Base-by-base conservation (phyloP, 2,888 invertebrate genomes). In the Drosophila lacicola region DNA sequence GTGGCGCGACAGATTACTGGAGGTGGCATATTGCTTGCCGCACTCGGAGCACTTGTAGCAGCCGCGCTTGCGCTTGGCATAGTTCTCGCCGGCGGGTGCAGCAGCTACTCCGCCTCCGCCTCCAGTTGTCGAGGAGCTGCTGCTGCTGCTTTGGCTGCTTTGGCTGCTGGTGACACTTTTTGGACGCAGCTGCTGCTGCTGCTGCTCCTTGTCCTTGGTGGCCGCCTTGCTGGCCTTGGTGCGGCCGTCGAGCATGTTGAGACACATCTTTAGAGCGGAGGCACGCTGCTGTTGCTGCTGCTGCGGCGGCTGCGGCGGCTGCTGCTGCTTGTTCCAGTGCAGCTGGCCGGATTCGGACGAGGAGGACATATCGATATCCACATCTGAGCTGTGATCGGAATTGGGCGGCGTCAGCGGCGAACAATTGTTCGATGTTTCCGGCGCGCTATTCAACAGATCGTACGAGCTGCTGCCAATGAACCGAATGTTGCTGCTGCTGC, bases 1-100 rank as follows among this genome's bases (percentile, higher is more conserved):
- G 93, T 97, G 97, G 62, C 97, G 94, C 29, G 97, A 97, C 51
- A 98, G 94, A 92, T 98, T 98, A 78, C 96, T 97, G 4, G 97
- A 97, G 0, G 98, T 98, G 55, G 98, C 98, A 92, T 98, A 98
- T 90, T 96, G 96, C 89, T 97, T 97, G 56, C 97, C 97, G 90
- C 98, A 98, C 87, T 97, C 97, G 66, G 95, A 94, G 93, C 98
- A 98, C 49, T 95, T 94, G 93, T 97, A 97, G 70, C 90, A 90
- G 51, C 92, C 92, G 4, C 92, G 91, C 51, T 91, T 92, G 49
- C 85, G 82, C 61, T 91, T 91, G 46, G 91, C 91, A 37, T 85
- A 81, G 21, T 88, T 79, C 45, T 91, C 90, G 0, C 82, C 82
- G 25, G 37, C 71, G 42, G 69, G 29, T 2, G 29, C 68, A 13